Base-by-base conservation (phyloP, 2,797 vertebrate species). In the Philypnodon macrostomus region DNA sequence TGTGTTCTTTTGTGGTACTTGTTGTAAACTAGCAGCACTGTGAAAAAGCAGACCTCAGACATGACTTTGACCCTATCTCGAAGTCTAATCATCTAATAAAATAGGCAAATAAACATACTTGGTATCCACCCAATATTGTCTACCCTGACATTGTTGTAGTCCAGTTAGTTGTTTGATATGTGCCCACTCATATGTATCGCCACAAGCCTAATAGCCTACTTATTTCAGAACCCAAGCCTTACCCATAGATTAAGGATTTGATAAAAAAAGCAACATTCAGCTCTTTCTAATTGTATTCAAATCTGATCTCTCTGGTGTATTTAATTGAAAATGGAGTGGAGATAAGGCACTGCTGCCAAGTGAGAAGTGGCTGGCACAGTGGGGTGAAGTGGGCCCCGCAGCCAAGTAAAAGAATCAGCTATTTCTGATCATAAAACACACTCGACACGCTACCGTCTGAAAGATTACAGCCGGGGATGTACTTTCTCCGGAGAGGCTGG, bases 211-310 rank as follows among this genome's bases (percentile, higher is more conserved):
- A n/a, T n/a, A n/a, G n/a, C n/a, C n/a, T n/a, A n/a, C n/a, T n/a
- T n/a, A n/a, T n/a, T n/a, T n/a, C n/a, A 54, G 70, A 63, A 68
- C 50, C 47, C 33, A 58, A 80, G 67, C 69, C 50, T 27, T 16
- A 36, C 45, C 35, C 55, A 33, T 5, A 30, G 51, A 74, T 67
- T 15, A 36, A 4, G 38, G 0, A 4, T 64, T 37, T 27, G 58
- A 65, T 63, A 41, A 35, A 18, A 47, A 48, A 35, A 4, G 18
- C 48, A 14, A 33, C 19, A 27, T 17, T 41, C 21, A 37, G 33
- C 48, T 36, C 7, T 2, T 2, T 16, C 36, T 60, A 56, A 68
- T 63, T 53, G 56, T 58, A 15, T 65, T 27, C 62, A 67, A 70
- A 48, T 45, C 47, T 0, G 30, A 60, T 63, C 44, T 30, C 53